Percentiles rank a stretch among this genome's conserved stretches.
phyloP scores from a whole-genome alignment of 2,113 vertebrate genomes.

The Stigmatopora nigra region DNA sequence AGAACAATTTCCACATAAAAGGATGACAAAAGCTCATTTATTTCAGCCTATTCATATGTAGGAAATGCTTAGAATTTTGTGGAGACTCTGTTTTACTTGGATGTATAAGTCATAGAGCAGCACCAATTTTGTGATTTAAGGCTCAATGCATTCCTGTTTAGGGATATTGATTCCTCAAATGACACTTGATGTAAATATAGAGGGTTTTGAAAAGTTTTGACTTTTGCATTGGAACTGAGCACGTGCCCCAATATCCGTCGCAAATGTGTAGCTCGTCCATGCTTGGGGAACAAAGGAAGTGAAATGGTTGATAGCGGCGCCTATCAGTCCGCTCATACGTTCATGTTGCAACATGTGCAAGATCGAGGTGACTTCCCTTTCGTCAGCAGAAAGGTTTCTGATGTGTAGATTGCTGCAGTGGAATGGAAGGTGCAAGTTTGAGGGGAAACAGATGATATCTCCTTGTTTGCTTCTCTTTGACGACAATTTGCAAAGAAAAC shows the following conservation, averaged over 20 bases:
- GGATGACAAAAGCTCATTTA: background rate
- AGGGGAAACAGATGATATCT: slow-evolving; percentile 17
- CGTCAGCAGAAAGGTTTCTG: slow-evolving; percentile 21
- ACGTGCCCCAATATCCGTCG: background rate
- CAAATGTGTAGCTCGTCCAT: slow-evolving; percentile 4
- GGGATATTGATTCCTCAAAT: no score
- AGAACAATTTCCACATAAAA: background rate
- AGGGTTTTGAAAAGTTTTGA: background rate
- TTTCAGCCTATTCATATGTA: background rate
- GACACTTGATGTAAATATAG: no score
- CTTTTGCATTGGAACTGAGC: background rate
- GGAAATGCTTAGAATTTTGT: background rate
- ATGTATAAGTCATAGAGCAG: background rate
- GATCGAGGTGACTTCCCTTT: slow-evolving; percentile 40
- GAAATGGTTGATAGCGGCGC: slow-evolving; percentile 40
- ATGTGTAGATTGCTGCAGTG: slow-evolving; percentile 11
- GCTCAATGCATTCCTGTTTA: no score
- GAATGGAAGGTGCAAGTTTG: slow-evolving; percentile 22
- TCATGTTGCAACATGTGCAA: slow-evolving; percentile 41
- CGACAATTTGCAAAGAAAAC: background rate
- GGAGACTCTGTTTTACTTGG: background rate
- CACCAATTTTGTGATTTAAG: background rate
- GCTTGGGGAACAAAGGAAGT: slow-evolving; percentile 45
- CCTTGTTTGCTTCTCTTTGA: background rate
- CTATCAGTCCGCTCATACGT: slow-evolving; percentile 52